phyloP scores from a whole-genome alignment of 2,888 invertebrate species.

The Dicranocentrus wangi region DNA sequence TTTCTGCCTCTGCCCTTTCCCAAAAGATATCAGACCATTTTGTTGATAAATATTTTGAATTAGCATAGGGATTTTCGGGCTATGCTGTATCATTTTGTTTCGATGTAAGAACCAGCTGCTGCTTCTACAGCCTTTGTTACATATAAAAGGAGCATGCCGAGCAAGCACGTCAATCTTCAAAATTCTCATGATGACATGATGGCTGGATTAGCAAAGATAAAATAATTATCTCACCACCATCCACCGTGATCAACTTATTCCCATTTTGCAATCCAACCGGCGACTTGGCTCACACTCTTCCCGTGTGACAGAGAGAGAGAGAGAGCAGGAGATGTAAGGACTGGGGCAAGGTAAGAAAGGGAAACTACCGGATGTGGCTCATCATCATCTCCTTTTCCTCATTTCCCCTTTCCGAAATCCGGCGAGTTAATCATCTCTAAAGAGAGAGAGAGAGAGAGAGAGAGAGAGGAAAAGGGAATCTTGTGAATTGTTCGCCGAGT shows the following conservation, averaged over 20 bases:
- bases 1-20: conserved; percentile 36
- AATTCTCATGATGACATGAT: no score
- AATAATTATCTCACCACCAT: conserved; percentile 46
- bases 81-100: neutral
- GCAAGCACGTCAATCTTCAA: no score
- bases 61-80: neutral
- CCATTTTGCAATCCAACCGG: neutral
- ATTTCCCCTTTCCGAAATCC: neutral
- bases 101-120: neutral
- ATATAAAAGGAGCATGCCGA: no score
- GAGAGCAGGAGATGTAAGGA: neutral
- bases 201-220: conserved; percentile 43
- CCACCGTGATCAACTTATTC: conserved; percentile 2
- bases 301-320: neutral
- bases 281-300: neutral
- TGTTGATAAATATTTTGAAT: conserved; percentile 17
- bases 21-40: conserved; percentile 34
- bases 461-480: neutral
- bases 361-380: neutral
- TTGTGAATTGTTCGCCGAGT: neutral
- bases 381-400: neutral
- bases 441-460: neutral
- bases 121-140: no score
- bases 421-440: neutral
- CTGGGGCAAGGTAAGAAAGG: conserved; percentile 24